These are phyloP conservation scores for Carterocephalus palaemon DNA, from an alignment of 2,888 invertebrate genomes.

Conservation along the genomic window DNA sequence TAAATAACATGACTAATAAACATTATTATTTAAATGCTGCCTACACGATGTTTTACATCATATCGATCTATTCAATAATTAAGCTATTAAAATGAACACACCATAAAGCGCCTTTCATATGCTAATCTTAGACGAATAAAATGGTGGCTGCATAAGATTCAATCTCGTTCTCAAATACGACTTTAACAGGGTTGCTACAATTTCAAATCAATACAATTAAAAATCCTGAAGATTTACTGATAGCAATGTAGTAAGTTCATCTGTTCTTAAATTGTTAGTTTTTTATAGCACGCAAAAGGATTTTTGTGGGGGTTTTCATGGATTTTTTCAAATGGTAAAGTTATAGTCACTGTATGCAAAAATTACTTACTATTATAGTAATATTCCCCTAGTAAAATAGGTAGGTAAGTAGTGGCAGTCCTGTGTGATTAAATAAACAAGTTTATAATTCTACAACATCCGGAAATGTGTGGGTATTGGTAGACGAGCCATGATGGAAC, in stretches of 20 bases:
- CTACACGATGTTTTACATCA: conserved; percentile 22
- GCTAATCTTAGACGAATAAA: conserved; percentile 34
- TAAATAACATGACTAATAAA: conserved; percentile 12
- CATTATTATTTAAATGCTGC: conserved; percentile 16
- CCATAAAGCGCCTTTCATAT: conserved; percentile 32
- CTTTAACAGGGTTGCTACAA: conserved; percentile 10
- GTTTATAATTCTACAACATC: conserved; percentile 51
- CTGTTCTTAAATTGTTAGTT: too few relatives aligned
- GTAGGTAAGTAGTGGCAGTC: conserved; percentile 6
- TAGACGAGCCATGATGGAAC: conserved; percentile 46
- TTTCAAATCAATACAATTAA: not conserved
- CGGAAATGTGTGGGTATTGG: conserved; percentile 67
- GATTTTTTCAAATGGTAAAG: too few relatives aligned
- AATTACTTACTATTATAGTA: too few relatives aligned
- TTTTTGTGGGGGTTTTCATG: too few relatives aligned
- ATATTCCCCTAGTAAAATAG: not conserved
- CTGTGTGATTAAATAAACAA: conserved; percentile 36
- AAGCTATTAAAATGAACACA: conserved; percentile 24
- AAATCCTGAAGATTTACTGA: too few relatives aligned
- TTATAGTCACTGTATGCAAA: too few relatives aligned
- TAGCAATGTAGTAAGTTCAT: too few relatives aligned
- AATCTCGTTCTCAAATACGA: conserved; percentile 28
- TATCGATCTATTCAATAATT: conserved; percentile 19
- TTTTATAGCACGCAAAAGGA: too few relatives aligned
- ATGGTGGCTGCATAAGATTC: conserved; percentile 29